These are phyloP conservation scores for Arion vulgaris DNA, from an alignment of 1,140 invertebrate species.

Conservation along the genomic window DNA sequence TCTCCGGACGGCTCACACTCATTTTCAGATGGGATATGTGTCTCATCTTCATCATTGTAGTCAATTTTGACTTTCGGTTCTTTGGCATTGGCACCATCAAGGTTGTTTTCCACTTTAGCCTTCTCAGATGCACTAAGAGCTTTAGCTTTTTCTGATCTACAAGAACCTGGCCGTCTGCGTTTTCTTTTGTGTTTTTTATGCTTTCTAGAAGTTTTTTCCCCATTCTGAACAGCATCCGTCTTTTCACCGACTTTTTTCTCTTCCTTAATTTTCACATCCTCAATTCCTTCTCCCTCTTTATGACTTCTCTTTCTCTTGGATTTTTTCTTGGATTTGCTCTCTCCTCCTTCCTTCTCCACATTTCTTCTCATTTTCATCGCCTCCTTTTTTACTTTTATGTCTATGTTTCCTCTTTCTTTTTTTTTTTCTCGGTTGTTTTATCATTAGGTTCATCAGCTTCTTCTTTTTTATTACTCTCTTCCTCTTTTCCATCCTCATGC, in stretches of 20 bases:
- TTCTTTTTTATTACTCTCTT: slow-evolving; percentile 33
- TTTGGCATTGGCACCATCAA: slow-evolving; percentile 34
- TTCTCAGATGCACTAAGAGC: slow-evolving; percentile 32
- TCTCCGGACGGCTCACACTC: slow-evolving; percentile 23
- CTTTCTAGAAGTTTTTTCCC: slow-evolving; percentile 30
- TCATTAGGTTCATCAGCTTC: background rate
- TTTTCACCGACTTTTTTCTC: slow-evolving; percentile 14
- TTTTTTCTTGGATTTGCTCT: slow-evolving; percentile 33
- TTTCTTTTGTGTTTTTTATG: slow-evolving; percentile 43
- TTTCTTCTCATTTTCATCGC: slow-evolving; percentile 29
- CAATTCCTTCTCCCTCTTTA: slow-evolving; percentile 23
- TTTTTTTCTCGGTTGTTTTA: slow-evolving; percentile 30
- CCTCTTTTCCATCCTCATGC: slow-evolving; percentile 10
- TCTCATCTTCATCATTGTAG: slow-evolving; percentile 46
- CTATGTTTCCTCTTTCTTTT: slow-evolving; percentile 46
- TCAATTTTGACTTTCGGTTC: slow-evolving; percentile 50
- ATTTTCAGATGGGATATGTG: slow-evolving; percentile 24
- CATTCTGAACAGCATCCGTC: slow-evolving; percentile 33
- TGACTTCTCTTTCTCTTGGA: slow-evolving; percentile 43
- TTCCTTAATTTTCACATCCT: slow-evolving; percentile 29
- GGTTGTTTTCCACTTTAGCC: background rate
- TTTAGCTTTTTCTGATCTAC: slow-evolving; percentile 27
- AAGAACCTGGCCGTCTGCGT: slow-evolving; percentile 29
- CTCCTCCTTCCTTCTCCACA: slow-evolving; percentile 33
- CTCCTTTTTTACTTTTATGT: slow-evolving; percentile 43